These are phyloP conservation scores for Ephialtes manifestator DNA, from an alignment of 2,888 invertebrate species.

Conservation along the genomic window DNA sequence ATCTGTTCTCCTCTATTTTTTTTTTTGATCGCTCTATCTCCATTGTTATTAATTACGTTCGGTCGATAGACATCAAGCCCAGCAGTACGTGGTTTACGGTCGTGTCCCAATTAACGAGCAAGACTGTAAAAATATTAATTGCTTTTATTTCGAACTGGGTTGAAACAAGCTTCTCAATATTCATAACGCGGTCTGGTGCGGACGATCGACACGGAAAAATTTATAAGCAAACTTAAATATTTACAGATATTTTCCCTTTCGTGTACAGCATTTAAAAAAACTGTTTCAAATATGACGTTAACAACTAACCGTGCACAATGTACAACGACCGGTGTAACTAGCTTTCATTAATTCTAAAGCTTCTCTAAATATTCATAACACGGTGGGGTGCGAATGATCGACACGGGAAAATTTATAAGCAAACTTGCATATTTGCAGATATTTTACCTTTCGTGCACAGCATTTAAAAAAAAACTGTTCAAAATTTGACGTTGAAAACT, in stretches of 20 bases:
- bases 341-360: too few species aligned
- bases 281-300: too few species aligned
- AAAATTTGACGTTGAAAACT: too few species aligned
- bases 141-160: conserved; percentile 9
- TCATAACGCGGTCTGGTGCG: neutral
- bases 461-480: too few species aligned
- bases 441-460: neutral
- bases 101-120: conserved; percentile 37
- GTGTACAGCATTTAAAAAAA: too few species aligned
- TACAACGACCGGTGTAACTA: too few species aligned
- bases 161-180: conserved; percentile 4
- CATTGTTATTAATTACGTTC: conserved; percentile 46
- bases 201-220: neutral
- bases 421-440: neutral
- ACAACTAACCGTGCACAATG: too few species aligned
- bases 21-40: conserved; percentile 20
- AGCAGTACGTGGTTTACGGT: conserved; percentile 21
- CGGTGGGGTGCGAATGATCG: too few species aligned
- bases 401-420: neutral
- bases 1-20: conserved; percentile 10
- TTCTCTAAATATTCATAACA: too few species aligned
- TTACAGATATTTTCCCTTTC: too few species aligned
- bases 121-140: conserved; percentile 22
- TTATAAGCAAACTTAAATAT: too few species aligned
- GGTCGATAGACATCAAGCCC: conserved; percentile 15